These are phyloP conservation scores for Microtus pennsylvanicus DNA, from an alignment of 2,113 vertebrate species.

Conservation along the genomic window DNA sequence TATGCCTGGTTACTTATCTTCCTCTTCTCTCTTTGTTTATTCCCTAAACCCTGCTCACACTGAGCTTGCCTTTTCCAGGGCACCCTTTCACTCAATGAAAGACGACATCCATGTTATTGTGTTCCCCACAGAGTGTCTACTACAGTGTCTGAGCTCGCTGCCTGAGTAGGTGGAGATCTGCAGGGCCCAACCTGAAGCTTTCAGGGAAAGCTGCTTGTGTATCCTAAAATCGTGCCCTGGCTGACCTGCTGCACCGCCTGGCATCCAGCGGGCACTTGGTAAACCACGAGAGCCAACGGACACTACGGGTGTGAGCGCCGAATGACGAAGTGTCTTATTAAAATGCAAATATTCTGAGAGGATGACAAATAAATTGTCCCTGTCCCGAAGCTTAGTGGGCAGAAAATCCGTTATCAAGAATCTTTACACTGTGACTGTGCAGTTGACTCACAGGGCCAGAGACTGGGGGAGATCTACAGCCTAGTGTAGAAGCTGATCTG, in stretches of 20 bases:
- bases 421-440: slow-evolving; percentile 2
- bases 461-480: not conserved
- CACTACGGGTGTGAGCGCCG: slow-evolving; percentile 9
- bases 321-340: slow-evolving; percentile 68
- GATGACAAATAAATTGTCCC: slow-evolving; percentile 46
- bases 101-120: slow-evolving; percentile 2
- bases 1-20: slow-evolving; percentile 20
- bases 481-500: slow-evolving; percentile 22
- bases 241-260: slow-evolving; percentile 12
- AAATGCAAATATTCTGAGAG: slow-evolving; percentile 70
- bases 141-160: not conserved
- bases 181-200: slow-evolving; percentile 21
- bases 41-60: not conserved
- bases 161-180: slow-evolving; percentile 24
- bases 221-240: slow-evolving; percentile 40
- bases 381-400: slow-evolving; percentile 37
- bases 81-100: slow-evolving; percentile 44
- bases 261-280: not conserved
- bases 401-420: slow-evolving; percentile 46
- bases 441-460: slow-evolving; percentile 32
- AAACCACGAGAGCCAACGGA: slow-evolving; percentile 49
- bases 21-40: slow-evolving; percentile 13
- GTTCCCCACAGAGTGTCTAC: not conserved
- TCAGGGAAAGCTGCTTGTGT: not conserved
- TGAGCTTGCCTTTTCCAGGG: slow-evolving; percentile 27